phyloP scores from a whole-genome alignment of 2,113 vertebrate species.

The Hyaena hyaena region DNA sequence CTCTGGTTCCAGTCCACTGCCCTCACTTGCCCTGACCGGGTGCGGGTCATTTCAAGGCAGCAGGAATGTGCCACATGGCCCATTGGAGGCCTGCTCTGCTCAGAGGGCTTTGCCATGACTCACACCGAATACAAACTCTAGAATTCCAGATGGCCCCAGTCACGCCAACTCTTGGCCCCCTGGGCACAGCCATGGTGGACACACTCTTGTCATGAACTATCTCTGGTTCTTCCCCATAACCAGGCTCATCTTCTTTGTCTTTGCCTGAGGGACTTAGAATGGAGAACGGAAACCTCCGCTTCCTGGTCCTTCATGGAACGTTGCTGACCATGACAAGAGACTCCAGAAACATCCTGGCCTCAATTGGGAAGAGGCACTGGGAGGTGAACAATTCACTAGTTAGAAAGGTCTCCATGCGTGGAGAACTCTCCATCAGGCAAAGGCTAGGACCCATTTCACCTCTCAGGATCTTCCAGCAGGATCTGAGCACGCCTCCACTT shows the following conservation, averaged over 20 bases:
- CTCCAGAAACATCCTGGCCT: not conserved
- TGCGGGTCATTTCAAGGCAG: not conserved
- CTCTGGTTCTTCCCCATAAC: not conserved
- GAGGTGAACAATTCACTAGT: not conserved
- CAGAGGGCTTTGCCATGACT: not conserved
- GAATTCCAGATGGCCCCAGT: not conserved
- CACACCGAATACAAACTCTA: too few relatives aligned
- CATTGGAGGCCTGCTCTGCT: not conserved
- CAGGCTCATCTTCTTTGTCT: not conserved
- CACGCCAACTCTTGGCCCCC: rapidly evolving
- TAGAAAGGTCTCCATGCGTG: not conserved
- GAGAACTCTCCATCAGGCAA: not conserved
- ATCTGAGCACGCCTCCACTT: not conserved
- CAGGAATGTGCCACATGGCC: not conserved
- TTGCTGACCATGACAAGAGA: not conserved
- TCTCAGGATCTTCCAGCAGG: rapidly evolving
- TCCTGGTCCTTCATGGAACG: not conserved
- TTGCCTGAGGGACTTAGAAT: not conserved
- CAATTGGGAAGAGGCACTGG: not conserved
- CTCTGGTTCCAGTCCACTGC: not conserved
- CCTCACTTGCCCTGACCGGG: not conserved
- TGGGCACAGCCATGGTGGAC: not conserved
- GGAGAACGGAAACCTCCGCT: not conserved
- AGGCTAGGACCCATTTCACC: not conserved
- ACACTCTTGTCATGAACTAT: rapidly evolving